These are phyloP conservation scores for Ochotona princeps DNA, from an alignment of 2,113 vertebrate genomes.

Conservation along the genomic window DNA sequence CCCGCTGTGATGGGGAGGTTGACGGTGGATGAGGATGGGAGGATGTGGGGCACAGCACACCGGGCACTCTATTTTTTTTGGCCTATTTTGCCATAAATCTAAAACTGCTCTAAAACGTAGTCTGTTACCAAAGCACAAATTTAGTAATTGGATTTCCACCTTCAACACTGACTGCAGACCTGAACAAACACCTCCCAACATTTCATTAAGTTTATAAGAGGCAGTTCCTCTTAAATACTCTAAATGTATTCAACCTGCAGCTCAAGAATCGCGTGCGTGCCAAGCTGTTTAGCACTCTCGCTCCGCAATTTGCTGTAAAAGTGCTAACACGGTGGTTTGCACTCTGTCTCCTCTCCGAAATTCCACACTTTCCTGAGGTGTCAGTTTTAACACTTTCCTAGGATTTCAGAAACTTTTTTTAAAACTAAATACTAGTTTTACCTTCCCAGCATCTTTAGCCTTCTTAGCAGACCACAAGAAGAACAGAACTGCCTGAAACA, in stretches of 20 bases:
- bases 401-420: constrained; percentile 62
- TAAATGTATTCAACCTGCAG: constrained; percentile 26
- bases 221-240: constrained; percentile 37
- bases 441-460: constrained; percentile 51
- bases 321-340: constrained; percentile 31
- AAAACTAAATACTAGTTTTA: constrained; percentile 73
- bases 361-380: constrained; percentile 47
- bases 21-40: fast-evolving
- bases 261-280: not conserved
- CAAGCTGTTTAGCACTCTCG: constrained; percentile 13
- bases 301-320: constrained; percentile 40
- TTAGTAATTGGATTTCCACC: constrained; percentile 49
- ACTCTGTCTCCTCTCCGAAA: constrained; percentile 47
- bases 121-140: not conserved
- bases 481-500: not conserved
- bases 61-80: not conserved
- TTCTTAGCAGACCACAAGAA: constrained; percentile 60
- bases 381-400: constrained; percentile 75
- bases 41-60: fast-evolving
- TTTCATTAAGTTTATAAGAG: constrained; percentile 60
- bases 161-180: constrained; percentile 46
- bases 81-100: constrained; percentile 6
- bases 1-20: too few species aligned
- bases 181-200: constrained; percentile 35
- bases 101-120: not conserved